Evolutionary conservation across 2,797 vertebrate species (phyloP), one percentile per base, ranked within the genome.

Genomic region (Sphenopsis melanotis): DNA sequence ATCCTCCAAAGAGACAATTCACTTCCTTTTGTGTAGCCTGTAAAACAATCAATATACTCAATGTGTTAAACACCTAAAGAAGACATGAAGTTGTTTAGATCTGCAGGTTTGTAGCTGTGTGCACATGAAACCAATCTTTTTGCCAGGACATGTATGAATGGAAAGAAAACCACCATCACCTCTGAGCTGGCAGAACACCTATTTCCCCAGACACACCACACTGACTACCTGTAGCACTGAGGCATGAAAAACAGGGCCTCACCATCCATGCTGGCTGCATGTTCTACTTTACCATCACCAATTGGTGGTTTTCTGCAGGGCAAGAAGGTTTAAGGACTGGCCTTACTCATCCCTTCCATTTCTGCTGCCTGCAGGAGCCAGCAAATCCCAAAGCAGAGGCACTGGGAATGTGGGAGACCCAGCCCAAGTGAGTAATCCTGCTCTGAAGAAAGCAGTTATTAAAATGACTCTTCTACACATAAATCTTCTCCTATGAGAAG

Each of bases 1-100:
- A 86, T 66, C 57, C 78, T 87, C 86, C 77, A 32, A 69, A 91
- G 89, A 74, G 90, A 71, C 75, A 57, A 56, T 76, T 85, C 52
- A 37, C 57, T 77, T 93, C 39, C 65, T 44, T 77, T 63, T 8
- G 5, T 36, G 63, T 29, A 77, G 64, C 74, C 79, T 77, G 29
- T 42, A n/a, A 57, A 90, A 47, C 52, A 87, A 36, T 27, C 71
- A 66, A 44, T 72, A 83, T 2, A 66, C 34, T 60, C 32, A 57
- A 60, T 3, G 56, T 0, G 1, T 76, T 90, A 83, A 94, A 90
- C 66, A 81, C 27, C 34, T 20, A 16, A 81, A 47, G 52, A 86
- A 87, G 55, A 2, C 2, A 5, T 46, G 53, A 92, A 95, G 42
- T 30, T 90, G 77, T 80, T 91, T 19, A 56, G 46, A 80, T 42